Base-by-base conservation (phyloP, 2,888 invertebrate species). In the Drosophila paramelanica region DNA sequence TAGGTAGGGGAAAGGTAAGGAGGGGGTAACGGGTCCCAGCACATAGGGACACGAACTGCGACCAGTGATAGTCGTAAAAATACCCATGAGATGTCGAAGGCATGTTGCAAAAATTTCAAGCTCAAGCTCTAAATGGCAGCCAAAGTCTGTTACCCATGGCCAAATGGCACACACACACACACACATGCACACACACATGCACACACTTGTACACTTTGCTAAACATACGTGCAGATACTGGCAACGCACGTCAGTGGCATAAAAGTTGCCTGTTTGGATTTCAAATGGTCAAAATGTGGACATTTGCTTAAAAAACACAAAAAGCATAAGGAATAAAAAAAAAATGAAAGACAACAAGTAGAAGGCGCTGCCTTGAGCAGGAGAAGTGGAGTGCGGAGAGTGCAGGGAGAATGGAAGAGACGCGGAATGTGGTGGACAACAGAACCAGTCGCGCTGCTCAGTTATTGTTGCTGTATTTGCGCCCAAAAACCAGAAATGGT, bases 211-310 rank as follows among this genome's bases (percentile, higher is more conserved):
- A 47, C 51, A 56, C 17, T 27, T 49, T 42, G 17, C 14, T 7
- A 20, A 42, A 49, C 57, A 61, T 46, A 55, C 60, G 52, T 49
- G 51, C 62, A 67, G 41, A 68, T 46, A 73, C 46, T 47, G 41
- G 45, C 47, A 74, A 70, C 74, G 77, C 77, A 82, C 74, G 86
- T 82, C 86, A 79, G 69, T 86, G 70, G 77, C 83, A 84, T 79
- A 88, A 82, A 80, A 83, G 87, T 83, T 87, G 89, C 79, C 81
- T 77, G 89, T 86, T 86, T 87, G 89, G 87, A 81, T 83, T 83
- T 85, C 84, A 84, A 84, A 88, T 86, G 84, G 72, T 80, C 88
- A 78, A 88, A 84, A 80, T 86, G 87, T 86, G 78, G 80, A 78
- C 84, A 88, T 84, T 88, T 86, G 88, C 73, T 84, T 88, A 78